Evolutionary conservation across 2,113 vertebrate species (phyloP).

Genomic region (Corvus hawaiiensis): DNA sequence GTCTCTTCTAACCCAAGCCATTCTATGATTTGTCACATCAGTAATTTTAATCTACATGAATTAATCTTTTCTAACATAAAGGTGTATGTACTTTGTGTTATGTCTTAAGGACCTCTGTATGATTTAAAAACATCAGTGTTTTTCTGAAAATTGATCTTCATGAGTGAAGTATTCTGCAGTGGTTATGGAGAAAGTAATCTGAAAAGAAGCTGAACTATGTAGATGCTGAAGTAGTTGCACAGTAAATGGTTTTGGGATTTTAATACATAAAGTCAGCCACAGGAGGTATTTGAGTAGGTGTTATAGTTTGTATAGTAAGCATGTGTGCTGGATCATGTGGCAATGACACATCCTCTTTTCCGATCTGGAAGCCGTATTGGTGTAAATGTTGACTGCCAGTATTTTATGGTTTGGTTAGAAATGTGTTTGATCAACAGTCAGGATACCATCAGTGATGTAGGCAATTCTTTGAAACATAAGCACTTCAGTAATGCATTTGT

Average conservation of each 20-base stretch:
- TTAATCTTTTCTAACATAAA: neutral
- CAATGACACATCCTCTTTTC: constrained; percentile 18
- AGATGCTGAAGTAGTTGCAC: neutral
- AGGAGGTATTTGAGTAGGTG: constrained; percentile 6
- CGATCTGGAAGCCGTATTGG: neutral
- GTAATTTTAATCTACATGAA: neutral
- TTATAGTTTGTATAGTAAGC: neutral
- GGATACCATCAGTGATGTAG: neutral
- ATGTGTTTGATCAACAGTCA: neutral
- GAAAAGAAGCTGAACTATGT: neutral
- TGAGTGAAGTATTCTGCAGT: neutral
- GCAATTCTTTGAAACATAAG: neutral
- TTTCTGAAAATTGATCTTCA: neutral
- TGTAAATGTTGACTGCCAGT: neutral
- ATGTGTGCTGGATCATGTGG: neutral
- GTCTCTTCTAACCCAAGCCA: neutral
- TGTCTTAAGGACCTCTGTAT: neutral
- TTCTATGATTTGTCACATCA: neutral
- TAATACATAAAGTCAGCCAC: neutral
- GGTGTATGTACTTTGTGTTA: neutral
- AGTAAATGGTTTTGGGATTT: neutral
- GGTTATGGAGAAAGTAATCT: neutral
- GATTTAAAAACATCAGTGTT: neutral
- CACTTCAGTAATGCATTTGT: neutral
- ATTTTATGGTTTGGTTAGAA: neutral